phyloP scores from a whole-genome alignment of 2,888 invertebrate genomes.

The Parascotia fuliginaria region DNA sequence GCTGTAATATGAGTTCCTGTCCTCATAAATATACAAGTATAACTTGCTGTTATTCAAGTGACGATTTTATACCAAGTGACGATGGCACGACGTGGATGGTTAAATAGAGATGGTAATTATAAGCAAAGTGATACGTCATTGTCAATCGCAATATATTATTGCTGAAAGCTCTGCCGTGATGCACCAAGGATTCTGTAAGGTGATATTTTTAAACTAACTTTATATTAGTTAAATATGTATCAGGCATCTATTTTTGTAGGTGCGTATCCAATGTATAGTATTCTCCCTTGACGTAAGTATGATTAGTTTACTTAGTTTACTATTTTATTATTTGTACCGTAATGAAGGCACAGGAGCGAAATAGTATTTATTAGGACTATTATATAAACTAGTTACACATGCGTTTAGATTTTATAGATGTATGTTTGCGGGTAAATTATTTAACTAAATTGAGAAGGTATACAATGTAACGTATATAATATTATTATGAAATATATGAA shows the following conservation, averaged over 20 bases:
- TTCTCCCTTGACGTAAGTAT: conserved; percentile 43
- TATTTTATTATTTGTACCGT: conserved; percentile 44
- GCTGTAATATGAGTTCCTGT: conserved; percentile 16
- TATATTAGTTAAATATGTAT: conserved; percentile 44
- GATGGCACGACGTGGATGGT: conserved; percentile 33
- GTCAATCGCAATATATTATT: conserved; percentile 45
- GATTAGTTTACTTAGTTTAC: conserved; percentile 42
- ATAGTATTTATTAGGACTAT: conserved; percentile 61
- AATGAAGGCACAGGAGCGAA: conserved; percentile 58
- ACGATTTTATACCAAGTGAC: background rate
- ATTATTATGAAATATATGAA: conserved; percentile 50
- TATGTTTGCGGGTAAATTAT: conserved; percentile 72
- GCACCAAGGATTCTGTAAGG: conserved; percentile 65
- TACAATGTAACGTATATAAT: conserved; percentile 73
- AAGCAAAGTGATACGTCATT: conserved; percentile 46
- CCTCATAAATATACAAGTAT: conserved; percentile 12
- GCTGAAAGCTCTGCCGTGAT: conserved; percentile 48
- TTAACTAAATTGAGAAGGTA: conserved; percentile 74
- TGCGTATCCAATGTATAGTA: conserved; percentile 53
- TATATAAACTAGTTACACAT: conserved; percentile 53
- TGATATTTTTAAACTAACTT: conserved; percentile 69
- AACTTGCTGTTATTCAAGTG: background rate
- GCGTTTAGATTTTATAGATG: conserved; percentile 81
- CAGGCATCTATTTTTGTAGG: conserved; percentile 63
- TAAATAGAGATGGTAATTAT: conserved; percentile 39